Conservation (phyloP, 2,113 vertebrate species). For the Heloderma charlesbogerti region DNA sequence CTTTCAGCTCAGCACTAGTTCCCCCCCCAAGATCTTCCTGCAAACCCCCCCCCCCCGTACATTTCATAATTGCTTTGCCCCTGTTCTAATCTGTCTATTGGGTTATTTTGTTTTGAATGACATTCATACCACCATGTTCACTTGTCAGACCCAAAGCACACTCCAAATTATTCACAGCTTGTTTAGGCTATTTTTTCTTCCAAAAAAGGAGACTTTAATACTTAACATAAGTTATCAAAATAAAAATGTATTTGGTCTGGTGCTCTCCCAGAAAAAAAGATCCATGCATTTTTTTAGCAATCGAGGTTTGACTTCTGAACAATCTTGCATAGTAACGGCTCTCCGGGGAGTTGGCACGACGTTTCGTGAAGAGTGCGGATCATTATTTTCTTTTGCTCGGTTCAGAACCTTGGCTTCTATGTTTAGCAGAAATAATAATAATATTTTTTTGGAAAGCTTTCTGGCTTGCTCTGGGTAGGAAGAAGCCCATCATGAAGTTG, state of each 20-base stretch:
- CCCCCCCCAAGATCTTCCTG: too few relatives aligned
- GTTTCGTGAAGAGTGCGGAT: conserved; percentile 79
- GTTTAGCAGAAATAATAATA: conserved; percentile 35
- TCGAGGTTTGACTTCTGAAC: conserved; percentile 76
- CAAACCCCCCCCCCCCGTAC: too few relatives aligned
- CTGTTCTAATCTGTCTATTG: not conserved
- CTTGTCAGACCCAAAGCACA: not conserved
- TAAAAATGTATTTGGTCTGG: conserved; percentile 70
- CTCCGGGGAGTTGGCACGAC: conserved; percentile 69
- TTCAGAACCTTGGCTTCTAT: conserved; percentile 68
- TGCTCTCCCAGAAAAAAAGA: conserved; percentile 63
- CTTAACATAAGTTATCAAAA: conserved; percentile 69
- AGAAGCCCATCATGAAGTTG: conserved; percentile 22
- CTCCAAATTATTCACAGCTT: conserved; percentile 5
- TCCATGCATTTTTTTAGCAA: conserved; percentile 52
- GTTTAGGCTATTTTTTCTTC: conserved; percentile 57
- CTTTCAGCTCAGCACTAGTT: too few relatives aligned
- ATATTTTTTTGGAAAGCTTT: conserved; percentile 62
- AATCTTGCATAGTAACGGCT: conserved; percentile 67
- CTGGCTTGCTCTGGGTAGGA: conserved; percentile 44
- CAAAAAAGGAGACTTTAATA: conserved; percentile 64
- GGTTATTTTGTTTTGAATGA: conserved; percentile 38
- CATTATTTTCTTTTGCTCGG: conserved; percentile 76
- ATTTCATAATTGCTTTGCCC: not conserved
- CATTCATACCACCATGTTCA: conserved; percentile 8